Evolutionary conservation across 2,888 invertebrate genomes (phyloP).

Genomic region (Polydrusus pterygomalis): DNA sequence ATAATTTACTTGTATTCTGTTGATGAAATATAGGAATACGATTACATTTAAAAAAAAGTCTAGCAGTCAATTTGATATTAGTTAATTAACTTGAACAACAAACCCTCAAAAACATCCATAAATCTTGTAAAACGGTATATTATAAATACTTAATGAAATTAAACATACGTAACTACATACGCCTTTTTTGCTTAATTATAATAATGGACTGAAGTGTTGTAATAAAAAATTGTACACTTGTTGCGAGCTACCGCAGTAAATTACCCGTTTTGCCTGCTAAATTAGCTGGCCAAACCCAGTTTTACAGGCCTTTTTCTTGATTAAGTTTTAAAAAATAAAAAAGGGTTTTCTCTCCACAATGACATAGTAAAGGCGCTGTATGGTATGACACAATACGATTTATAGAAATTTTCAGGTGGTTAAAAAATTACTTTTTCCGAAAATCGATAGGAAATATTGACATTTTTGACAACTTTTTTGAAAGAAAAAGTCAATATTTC

Average conservation of each 20-base stretch:
- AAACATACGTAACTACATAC: constrained; percentile 50
- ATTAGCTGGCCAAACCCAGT: constrained; percentile 51
- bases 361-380: no score
- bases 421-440: no score
- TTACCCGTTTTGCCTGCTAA: constrained; percentile 49
- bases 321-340: constrained; percentile 34
- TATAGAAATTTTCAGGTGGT: no score
- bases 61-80: constrained; percentile 18
- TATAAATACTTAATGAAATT: constrained; percentile 55
- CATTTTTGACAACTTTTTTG: no score
- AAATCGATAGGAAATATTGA: no score
- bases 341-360: no score
- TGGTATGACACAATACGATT: no score
- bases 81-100: constrained; percentile 24
- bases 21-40: no score
- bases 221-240: constrained; percentile 56
- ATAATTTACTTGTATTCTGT: no score
- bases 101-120: constrained; percentile 36
- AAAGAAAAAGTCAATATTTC: no score
- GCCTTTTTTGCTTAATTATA: constrained; percentile 51
- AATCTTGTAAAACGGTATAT: constrained; percentile 47
- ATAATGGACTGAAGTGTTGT: constrained; percentile 54
- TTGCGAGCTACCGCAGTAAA: constrained; percentile 52
- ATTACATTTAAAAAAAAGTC: no score
- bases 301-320: constrained; percentile 47